phyloP scores from a whole-genome alignment of 37 sponge, comb jelly and placozoan genomes.

The Geodia barretti region DNA sequence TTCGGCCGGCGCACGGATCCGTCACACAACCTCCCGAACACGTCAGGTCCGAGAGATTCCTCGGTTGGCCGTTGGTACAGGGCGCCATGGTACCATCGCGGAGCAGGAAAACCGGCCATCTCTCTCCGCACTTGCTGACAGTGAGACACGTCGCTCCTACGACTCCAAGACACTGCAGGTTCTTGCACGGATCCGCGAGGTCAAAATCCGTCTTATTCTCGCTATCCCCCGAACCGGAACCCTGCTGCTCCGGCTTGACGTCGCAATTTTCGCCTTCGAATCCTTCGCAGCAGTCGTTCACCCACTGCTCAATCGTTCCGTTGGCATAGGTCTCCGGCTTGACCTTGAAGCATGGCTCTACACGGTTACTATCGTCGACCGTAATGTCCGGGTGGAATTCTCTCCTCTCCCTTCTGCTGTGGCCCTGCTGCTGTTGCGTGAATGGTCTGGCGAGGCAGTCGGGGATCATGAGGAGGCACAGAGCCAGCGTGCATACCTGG shows the following conservation, averaged over 20 bases:
- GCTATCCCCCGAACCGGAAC: background rate
- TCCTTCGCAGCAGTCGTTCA: slow-evolving; percentile 32
- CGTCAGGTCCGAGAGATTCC: background rate
- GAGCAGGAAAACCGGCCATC: slow-evolving; percentile 40
- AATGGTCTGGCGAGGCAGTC: background rate
- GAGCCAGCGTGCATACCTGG: too few relatives aligned
- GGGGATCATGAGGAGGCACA: too few relatives aligned
- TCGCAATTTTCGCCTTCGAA: slow-evolving; percentile 30
- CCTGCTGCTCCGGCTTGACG: background rate
- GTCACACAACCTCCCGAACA: slow-evolving; percentile 22
- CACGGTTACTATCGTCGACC: background rate
- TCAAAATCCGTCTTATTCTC: background rate
- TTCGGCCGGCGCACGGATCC: slow-evolving; percentile 43
- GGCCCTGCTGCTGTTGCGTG: background rate
- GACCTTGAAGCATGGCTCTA: background rate
- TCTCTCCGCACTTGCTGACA: slow-evolving; percentile 46
- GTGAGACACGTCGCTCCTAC: slow-evolving; percentile 54
- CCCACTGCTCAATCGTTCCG: background rate
- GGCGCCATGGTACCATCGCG: background rate
- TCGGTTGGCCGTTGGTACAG: slow-evolving; percentile 23
- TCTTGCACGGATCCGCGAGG: slow-evolving; percentile 33
- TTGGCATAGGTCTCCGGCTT: background rate
- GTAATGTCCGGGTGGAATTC: background rate
- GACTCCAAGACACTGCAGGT: slow-evolving; percentile 17
- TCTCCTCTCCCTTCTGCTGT: background rate